These are phyloP conservation scores for Cyprinodon diabolis DNA, from an alignment of 2,797 vertebrate species.

Conservation along the genomic window DNA sequence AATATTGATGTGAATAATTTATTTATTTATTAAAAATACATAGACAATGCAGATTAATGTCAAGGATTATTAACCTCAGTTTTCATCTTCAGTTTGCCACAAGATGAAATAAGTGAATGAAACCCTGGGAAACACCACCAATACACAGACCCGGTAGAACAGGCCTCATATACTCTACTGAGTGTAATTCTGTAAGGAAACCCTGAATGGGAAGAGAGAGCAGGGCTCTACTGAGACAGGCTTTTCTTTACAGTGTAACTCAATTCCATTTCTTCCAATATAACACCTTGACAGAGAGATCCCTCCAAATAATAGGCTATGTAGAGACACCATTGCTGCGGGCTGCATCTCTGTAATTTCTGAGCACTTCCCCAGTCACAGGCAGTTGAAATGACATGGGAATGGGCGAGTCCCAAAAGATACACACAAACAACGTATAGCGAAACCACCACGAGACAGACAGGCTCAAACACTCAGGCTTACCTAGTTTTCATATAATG, in stretches of 20 bases:
- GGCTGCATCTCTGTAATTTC: constrained; percentile 72
- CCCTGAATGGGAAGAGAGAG: constrained; percentile 60
- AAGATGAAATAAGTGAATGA: constrained; percentile 31
- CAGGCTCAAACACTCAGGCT: constrained; percentile 5
- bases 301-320: constrained; percentile 74
- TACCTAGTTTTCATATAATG: constrained; percentile 12
- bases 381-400: constrained; percentile 71
- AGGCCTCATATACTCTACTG: constrained; percentile 27
- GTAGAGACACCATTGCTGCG: constrained; percentile 72
- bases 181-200: constrained; percentile 73
- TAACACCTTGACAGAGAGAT: constrained; percentile 72
- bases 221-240: constrained; percentile 59
- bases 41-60: neutral
- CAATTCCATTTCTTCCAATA: constrained; percentile 68
- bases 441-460: constrained; percentile 29
- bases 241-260: constrained; percentile 72
- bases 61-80: constrained; percentile 21
- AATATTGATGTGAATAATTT: neutral
- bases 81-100: constrained; percentile 24
- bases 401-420: constrained; percentile 63
- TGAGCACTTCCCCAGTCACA: constrained; percentile 67
- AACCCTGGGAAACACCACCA: constrained; percentile 55
- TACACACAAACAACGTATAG: constrained; percentile 40
- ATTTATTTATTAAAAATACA: neutral
- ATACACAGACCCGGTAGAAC: constrained; percentile 15